Base-by-base conservation (phyloP, 2,113 vertebrate genomes). In the Sterna hirundo region DNA sequence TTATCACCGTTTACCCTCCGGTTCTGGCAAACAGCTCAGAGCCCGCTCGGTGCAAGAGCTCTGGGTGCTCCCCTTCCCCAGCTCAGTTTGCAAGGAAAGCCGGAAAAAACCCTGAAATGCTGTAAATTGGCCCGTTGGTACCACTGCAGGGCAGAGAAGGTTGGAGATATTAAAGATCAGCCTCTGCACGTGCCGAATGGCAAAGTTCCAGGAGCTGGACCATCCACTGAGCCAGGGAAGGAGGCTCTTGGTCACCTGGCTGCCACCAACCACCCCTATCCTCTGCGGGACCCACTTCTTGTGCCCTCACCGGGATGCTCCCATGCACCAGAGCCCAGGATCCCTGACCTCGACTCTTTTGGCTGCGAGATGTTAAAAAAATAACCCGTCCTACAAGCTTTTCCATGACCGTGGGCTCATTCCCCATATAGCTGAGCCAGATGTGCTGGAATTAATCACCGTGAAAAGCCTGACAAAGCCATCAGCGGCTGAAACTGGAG, bases 41-140 rank as follows among this genome's bases (percentile, higher is more conserved):
- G 65, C 15, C 29, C 15, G 27, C 66, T 18, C 6, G 17, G 32
- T 7, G 7, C 16, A 11, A 69, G 9, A 54, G 47, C 49, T 1
- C 0, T 0, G 2, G 26, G 38, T 46, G 34, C 13, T 61, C 15
- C 49, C 58, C 15, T 46, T 66, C 30, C 27, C 68, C 1, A 1
- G 51, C 76, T 47, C 11, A 10, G 17, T 51, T 40, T 40, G 86
- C 44, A 75, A 75, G 52, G 40, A 26, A 88, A 89, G 61, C 25
- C 32, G 78, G 40, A 14, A 68, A 38, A 38, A 16, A 1, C 3
- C 46, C 75, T 1, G 0, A 19, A 55, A 58, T 3, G 60, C 52
- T 16, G 52, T 15, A 12, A 36, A 21, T 22, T 6, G 14, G n/a
- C 27, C 47, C 9, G 1, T 38, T 61, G 2, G 30, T 1, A 3